Percentiles rank a stretch among this genome's conserved stretches.
Conservation (phyloP, 2,888 invertebrate genomes). For the Lissocephala sabroskyi region DNA sequence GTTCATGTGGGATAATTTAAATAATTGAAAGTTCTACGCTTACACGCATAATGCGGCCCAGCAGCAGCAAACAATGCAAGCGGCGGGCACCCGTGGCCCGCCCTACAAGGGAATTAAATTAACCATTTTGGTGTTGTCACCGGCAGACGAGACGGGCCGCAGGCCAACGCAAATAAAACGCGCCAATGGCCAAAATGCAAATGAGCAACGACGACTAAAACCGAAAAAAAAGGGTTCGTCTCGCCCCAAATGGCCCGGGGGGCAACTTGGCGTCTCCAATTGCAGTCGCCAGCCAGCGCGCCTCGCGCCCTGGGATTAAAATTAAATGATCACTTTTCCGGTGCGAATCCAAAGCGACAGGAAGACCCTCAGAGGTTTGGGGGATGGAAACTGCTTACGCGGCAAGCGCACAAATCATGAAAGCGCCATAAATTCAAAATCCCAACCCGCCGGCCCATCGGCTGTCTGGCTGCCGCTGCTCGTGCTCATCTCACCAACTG, state of each 20-base stretch:
- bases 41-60: constrained; percentile 45
- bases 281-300: too few species aligned
- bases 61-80: too few species aligned
- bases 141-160: constrained; percentile 1
- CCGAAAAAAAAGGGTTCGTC: constrained; percentile 22
- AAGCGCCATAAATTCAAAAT: constrained; percentile 67
- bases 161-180: neutral
- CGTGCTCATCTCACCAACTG: too few species aligned
- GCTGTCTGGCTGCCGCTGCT: constrained; percentile 11
- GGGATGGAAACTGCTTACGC: constrained; percentile 66
- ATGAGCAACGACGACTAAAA: constrained; percentile 36
- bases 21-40: constrained; percentile 69
- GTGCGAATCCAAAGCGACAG: constrained; percentile 33
- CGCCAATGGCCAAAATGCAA: constrained; percentile 34
- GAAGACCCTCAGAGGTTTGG: constrained; percentile 17
- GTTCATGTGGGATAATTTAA: constrained; percentile 69
- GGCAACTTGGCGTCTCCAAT: neutral
- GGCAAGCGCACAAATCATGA: constrained; percentile 65
- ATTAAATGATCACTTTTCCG: constrained; percentile 63
- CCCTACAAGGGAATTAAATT: constrained; percentile 61
- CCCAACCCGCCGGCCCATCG: constrained; percentile 63
- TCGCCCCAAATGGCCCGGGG: constrained; percentile 1
- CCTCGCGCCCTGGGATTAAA: constrained; percentile 57
- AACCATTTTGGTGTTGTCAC: constrained; percentile 46
- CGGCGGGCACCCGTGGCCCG: neutral